A percentile compares a stretch with the other conserved stretches of the same genome.
Conservation (phyloP, 1,140 invertebrate genomes). For the Propsilocerus akamusi region DNA sequence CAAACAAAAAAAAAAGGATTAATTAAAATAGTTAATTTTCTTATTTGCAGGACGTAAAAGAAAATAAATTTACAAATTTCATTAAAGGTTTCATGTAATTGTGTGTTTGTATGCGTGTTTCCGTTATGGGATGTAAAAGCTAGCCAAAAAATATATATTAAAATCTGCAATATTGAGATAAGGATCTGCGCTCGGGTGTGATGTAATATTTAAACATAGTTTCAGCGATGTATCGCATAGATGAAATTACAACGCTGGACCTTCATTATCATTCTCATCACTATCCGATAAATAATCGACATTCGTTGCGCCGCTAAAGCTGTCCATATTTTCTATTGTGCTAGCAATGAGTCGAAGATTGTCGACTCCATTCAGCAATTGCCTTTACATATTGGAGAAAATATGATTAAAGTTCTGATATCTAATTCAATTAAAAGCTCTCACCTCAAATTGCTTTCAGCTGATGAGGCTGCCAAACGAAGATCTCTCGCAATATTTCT, state of each 20-base stretch:
- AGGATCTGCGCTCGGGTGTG: too few relatives aligned
- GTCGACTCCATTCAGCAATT: constrained; percentile 41
- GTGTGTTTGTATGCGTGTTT: too few relatives aligned
- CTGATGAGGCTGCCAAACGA: constrained; percentile 35
- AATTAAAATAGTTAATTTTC: too few relatives aligned
- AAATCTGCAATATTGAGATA: too few relatives aligned
- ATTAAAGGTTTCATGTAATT: too few relatives aligned
- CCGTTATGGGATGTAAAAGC: too few relatives aligned
- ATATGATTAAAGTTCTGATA: background rate
- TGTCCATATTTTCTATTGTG: constrained; percentile 32
- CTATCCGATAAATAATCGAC: background rate
- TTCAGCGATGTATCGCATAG: too few relatives aligned
- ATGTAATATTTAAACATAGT: too few relatives aligned
- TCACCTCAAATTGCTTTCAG: constrained; percentile 42
- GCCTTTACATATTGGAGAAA: constrained; percentile 23
- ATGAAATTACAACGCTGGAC: background rate
- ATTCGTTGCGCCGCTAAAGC: constrained; percentile 6
- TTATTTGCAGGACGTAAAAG: too few relatives aligned
- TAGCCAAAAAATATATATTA: too few relatives aligned
- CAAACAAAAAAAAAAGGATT: too few relatives aligned
- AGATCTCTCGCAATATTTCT: constrained; percentile 28
- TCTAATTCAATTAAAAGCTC: constrained; percentile 5
- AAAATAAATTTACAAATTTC: too few relatives aligned
- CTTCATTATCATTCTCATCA: background rate
- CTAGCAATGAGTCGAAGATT: constrained; percentile 41